Evolutionary conservation across 1,140 invertebrate species (phyloP).

Genomic region (Sinella curviseta): DNA sequence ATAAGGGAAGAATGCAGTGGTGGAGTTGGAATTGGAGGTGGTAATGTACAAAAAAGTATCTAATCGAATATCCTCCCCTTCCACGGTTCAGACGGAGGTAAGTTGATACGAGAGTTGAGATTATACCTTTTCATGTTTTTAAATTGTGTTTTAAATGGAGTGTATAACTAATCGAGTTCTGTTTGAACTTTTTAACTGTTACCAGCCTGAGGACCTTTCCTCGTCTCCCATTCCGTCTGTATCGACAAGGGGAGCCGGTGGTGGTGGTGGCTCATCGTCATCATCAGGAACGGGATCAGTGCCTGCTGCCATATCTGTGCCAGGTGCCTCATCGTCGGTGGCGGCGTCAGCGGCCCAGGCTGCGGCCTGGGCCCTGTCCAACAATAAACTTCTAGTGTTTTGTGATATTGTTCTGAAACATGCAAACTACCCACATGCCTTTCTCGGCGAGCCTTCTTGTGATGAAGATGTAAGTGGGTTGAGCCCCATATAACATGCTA

Average conservation of each 20-base stretch:
- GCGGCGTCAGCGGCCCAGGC: not conserved
- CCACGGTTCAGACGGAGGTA: not conserved
- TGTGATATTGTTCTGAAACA: slow-evolving; percentile 45
- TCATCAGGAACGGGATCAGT: not conserved
- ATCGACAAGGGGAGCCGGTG: not conserved
- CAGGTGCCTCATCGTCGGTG: not conserved
- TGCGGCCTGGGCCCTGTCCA: not conserved
- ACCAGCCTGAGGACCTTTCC: slow-evolving; percentile 7
- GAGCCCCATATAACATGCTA: no score
- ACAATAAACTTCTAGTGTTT: slow-evolving; percentile 37
- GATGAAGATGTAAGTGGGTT: slow-evolving; percentile 24
- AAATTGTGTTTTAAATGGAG: not conserved
- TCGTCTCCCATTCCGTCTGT: not conserved
- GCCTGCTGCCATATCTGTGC: not conserved
- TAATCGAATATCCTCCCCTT: not conserved
- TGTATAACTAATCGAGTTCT: not conserved
- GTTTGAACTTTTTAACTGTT: not conserved
- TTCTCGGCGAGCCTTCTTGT: slow-evolving; percentile 25
- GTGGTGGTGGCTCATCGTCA: no score
- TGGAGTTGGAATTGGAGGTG: not conserved
- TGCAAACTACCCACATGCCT: slow-evolving; percentile 43
- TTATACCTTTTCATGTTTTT: not conserved
- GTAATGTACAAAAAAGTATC: not conserved
- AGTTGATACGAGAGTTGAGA: not conserved
- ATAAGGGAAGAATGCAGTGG: not conserved